Percentiles rank a stretch among this genome's conserved stretches.
Evolutionary conservation across 2,888 invertebrate species (phyloP).

Genomic region (Protula sp.): DNA sequence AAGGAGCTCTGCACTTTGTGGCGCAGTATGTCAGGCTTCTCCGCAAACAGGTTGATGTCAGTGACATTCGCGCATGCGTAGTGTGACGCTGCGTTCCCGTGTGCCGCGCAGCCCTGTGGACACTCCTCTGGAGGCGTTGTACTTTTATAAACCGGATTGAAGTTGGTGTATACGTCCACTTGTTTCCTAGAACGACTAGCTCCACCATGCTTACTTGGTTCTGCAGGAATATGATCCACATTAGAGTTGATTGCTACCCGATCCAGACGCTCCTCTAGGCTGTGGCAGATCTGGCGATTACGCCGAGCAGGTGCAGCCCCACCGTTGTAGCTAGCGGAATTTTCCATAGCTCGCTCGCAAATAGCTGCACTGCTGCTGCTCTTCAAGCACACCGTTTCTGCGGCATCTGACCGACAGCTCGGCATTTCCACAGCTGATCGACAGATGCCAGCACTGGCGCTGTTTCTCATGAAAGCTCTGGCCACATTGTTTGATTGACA

Average conservation of each 20-base stretch:
- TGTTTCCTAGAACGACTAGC: slow-evolving; percentile 11
- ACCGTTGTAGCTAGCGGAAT: neutral
- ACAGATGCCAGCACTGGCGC: neutral
- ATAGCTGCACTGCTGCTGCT: neutral
- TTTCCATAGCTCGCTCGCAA: neutral
- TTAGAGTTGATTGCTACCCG: neutral
- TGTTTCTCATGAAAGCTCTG: no score
- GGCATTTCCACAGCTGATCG: neutral
- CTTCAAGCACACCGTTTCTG: no score
- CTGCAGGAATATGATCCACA: neutral
- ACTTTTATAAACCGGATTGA: slow-evolving; percentile 24
- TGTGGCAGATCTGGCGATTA: neutral
- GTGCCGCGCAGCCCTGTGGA: no score
- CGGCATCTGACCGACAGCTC: neutral
- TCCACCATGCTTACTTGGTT: neutral
- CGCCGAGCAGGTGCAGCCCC: neutral
- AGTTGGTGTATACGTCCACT: slow-evolving; percentile 7
- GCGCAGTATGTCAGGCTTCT: neutral
- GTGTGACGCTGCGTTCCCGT: no score
- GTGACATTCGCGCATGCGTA: neutral
- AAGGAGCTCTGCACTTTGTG: neutral
- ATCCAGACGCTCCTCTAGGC: no score
- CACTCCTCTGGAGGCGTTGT: slow-evolving; percentile 14
- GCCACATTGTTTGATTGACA: no score
- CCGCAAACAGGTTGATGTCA: neutral